These are phyloP conservation scores for Stenchaetothrips biformis DNA, from an alignment of 2,888 invertebrate genomes.

Conservation along the genomic window DNA sequence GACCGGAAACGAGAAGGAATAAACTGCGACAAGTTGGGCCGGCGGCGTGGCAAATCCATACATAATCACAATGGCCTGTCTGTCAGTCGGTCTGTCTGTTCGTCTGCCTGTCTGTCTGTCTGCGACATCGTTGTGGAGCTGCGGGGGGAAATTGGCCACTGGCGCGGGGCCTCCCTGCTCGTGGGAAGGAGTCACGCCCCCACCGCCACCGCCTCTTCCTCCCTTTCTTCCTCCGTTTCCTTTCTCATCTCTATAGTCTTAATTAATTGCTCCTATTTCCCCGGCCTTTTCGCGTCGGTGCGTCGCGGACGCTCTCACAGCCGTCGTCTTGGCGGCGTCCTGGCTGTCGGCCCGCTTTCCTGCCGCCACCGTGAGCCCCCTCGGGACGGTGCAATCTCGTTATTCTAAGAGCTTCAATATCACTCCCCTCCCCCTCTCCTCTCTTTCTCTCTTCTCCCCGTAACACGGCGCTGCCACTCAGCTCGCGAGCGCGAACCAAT, in stretches of 20 bases:
- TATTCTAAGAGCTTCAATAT: neutral
- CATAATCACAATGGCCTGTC: neutral
- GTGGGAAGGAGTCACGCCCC: neutral
- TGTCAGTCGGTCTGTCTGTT: neutral
- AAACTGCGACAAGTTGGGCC: neutral
- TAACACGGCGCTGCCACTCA: no score
- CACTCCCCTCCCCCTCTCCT: neutral
- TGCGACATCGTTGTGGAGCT: neutral
- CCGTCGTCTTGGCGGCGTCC: neutral
- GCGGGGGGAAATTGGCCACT: neutral
- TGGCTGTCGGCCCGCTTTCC: neutral
- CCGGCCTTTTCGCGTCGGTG: neutral
- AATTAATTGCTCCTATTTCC: constrained; percentile 16
- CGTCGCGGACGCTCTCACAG: neutral
- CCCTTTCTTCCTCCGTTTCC: neutral
- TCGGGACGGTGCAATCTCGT: neutral
- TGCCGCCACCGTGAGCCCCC: neutral
- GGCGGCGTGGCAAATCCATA: no score
- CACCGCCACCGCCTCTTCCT: neutral
- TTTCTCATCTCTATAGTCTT: constrained; percentile 6
- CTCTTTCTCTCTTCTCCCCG: neutral
- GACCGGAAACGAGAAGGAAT: neutral
- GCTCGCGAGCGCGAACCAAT: neutral
- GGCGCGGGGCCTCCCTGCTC: neutral
- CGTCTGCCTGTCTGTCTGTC: neutral